A percentile compares a stretch with the other conserved stretches of the same genome.
Conservation (phyloP, 2,888 invertebrate genomes). For the Harpalus rufipes region DNA sequence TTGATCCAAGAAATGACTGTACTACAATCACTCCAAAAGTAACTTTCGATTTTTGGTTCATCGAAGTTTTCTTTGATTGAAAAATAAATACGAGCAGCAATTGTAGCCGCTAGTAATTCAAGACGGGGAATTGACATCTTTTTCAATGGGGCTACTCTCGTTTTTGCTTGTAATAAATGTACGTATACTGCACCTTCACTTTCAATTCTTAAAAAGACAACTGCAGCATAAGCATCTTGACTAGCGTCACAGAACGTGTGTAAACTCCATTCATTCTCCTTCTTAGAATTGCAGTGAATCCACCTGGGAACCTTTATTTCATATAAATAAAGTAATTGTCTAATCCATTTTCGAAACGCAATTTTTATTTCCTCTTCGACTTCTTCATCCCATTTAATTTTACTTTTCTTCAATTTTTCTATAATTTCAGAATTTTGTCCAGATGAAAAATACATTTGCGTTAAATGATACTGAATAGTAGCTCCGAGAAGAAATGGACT, state of each 20-base stretch:
- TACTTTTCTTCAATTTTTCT: background rate
- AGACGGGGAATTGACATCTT: constrained; percentile 71
- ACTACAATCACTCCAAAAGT: constrained; percentile 70
- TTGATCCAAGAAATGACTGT: constrained; percentile 70
- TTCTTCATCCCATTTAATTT: too few relatives aligned
- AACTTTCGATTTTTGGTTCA: constrained; percentile 60
- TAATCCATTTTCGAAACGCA: too few relatives aligned
- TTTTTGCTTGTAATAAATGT: constrained; percentile 58
- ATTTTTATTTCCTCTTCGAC: too few relatives aligned
- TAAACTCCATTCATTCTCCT: background rate
- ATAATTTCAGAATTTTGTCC: background rate
- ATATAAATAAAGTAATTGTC: too few relatives aligned
- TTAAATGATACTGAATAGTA: constrained; percentile 65
- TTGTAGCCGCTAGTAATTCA: constrained; percentile 72
- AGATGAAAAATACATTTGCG: constrained; percentile 13
- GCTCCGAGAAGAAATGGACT: constrained; percentile 36
- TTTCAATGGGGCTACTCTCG: constrained; percentile 71
- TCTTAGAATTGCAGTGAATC: background rate
- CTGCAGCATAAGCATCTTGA: too few relatives aligned
- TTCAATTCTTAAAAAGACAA: background rate
- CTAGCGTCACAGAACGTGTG: background rate
- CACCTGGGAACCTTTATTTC: too few relatives aligned
- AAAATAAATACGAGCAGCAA: constrained; percentile 69
- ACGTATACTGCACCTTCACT: background rate
- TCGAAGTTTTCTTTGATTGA: constrained; percentile 15